Conservation (phyloP, 2,888 invertebrate genomes). For the Axea sp. region DNA sequence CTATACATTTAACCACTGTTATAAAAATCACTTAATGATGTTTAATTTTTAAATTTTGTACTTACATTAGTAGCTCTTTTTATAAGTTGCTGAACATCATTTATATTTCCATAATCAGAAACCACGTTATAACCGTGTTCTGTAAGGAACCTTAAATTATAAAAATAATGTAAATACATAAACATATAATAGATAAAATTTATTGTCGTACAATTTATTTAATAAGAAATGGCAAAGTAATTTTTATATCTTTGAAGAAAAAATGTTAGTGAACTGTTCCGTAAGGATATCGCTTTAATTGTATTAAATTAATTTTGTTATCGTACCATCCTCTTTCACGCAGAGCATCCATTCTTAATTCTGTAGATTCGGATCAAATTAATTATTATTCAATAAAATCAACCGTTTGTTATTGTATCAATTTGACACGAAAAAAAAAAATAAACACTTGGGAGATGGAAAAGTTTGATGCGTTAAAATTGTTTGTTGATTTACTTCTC, state of each 20-base stretch:
- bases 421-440: no score
- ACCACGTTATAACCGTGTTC: constrained; percentile 85
- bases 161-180: background rate
- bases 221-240: no score
- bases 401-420: constrained; percentile 6
- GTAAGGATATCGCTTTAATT: background rate
- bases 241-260: no score
- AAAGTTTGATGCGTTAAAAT: no score
- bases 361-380: background rate
- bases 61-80: constrained; percentile 87
- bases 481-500: no score
- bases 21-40: no score
- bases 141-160: constrained; percentile 84
- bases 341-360: constrained; percentile 18
- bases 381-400: background rate
- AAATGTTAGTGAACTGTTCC: no score
- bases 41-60: no score
- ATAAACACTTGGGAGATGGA: no score
- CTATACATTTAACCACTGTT: no score
- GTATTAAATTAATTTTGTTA: background rate
- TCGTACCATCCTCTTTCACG: constrained; percentile 40
- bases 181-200: no score
- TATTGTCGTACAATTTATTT: no score
- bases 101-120: constrained; percentile 83
- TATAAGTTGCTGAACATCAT: constrained; percentile 83